These are phyloP conservation scores for Gopherus flavomarginatus DNA, from an alignment of 2,113 vertebrate species.

Conservation along the genomic window DNA sequence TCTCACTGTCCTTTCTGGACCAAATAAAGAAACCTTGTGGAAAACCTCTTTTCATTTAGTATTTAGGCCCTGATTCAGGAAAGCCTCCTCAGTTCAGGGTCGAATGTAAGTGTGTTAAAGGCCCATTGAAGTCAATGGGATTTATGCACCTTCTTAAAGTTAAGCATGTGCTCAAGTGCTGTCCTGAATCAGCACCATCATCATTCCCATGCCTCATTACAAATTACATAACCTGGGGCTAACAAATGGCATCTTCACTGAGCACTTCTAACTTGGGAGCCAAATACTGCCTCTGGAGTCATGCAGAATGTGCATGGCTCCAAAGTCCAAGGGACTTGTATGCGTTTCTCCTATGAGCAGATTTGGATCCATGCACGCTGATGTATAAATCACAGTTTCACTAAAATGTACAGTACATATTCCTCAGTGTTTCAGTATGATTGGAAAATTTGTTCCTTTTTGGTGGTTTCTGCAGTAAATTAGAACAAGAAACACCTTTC, in stretches of 20 bases:
- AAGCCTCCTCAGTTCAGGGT: not conserved
- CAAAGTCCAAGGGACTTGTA: not conserved
- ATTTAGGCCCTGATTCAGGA: constrained; percentile 30
- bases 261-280: not conserved
- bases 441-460: not conserved
- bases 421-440: not conserved
- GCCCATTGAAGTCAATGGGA: not conserved
- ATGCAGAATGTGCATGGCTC: not conserved
- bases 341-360: not conserved
- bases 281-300: not conserved
- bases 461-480: not conserved
- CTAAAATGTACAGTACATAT: not conserved
- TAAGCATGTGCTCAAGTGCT: not conserved
- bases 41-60: constrained; percentile 14
- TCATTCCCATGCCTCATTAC: not conserved
- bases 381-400: not conserved
- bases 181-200: not conserved
- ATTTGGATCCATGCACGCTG: not conserved
- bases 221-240: not conserved
- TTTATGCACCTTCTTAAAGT: not conserved
- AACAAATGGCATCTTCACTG: not conserved
- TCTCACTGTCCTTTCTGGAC: not conserved
- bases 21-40: constrained; percentile 3
- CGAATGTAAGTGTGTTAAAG: not conserved
- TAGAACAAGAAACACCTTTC: not conserved